These are phyloP conservation scores for Polylopha cassiicola DNA, from an alignment of 2,888 invertebrate species.

Conservation along the genomic window DNA sequence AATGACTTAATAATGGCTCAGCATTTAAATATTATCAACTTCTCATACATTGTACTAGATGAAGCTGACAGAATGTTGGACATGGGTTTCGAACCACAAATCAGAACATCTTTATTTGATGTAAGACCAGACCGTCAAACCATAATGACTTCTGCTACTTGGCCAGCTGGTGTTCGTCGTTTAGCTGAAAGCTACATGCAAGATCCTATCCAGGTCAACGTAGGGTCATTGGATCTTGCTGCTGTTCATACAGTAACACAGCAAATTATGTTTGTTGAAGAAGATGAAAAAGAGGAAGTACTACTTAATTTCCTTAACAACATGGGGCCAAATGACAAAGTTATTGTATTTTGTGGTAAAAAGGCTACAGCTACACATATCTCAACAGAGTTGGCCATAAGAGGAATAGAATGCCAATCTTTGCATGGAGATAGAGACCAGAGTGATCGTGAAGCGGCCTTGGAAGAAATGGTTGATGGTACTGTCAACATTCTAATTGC, in stretches of 20 bases:
- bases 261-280: slow-evolving; percentile 83
- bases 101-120: slow-evolving; percentile 87
- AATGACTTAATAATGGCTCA: slow-evolving; percentile 90
- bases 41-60: slow-evolving; percentile 94
- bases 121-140: slow-evolving; percentile 94
- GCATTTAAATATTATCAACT: slow-evolving; percentile 84
- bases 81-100: slow-evolving; percentile 93
- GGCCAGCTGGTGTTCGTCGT: slow-evolving; percentile 92
- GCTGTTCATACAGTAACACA: slow-evolving; percentile 94
- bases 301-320: slow-evolving; percentile 82
- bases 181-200: slow-evolving; percentile 92
- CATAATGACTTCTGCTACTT: slow-evolving; percentile 98
- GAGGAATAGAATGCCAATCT: slow-evolving; percentile 83
- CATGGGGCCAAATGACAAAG: slow-evolving; percentile 87
- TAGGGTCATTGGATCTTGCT: slow-evolving; percentile 91
- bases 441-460: slow-evolving; percentile 85
- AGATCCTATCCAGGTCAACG: slow-evolving; percentile 92
- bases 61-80: slow-evolving; percentile 94
- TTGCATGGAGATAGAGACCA: slow-evolving; percentile 95
- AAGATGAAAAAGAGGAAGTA: slow-evolving; percentile 80
- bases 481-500: slow-evolving; percentile 90
- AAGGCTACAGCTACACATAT: slow-evolving; percentile 91
- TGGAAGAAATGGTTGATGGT: slow-evolving; percentile 89
- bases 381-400: slow-evolving; percentile 85
- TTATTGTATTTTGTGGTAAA: slow-evolving; percentile 93